Conservation (phyloP, 2,888 invertebrate species). For the Crioceris asparagi region DNA sequence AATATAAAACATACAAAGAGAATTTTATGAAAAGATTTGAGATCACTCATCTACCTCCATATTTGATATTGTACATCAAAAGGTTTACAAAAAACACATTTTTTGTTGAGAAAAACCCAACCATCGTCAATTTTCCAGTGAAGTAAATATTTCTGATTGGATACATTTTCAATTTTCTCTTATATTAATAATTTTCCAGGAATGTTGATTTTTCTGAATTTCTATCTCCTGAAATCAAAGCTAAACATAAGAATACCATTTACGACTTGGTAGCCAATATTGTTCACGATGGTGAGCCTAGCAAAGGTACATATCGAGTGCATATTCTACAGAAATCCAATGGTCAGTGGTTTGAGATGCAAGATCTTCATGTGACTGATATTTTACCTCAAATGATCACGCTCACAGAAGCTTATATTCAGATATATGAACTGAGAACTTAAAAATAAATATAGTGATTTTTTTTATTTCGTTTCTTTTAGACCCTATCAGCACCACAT, state of each 20-base stretch:
- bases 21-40: slow-evolving; percentile 96
- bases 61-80: slow-evolving; percentile 92
- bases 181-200: slow-evolving; percentile 43
- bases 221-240: slow-evolving; percentile 72
- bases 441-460: slow-evolving; percentile 2
- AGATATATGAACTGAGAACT: slow-evolving; percentile 55
- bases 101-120: slow-evolving; percentile 98
- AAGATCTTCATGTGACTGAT: slow-evolving; percentile 95
- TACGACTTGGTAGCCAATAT: slow-evolving; percentile 99
- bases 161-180: slow-evolving; percentile 10
- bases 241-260: slow-evolving; percentile 67
- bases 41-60: slow-evolving; percentile 85
- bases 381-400: slow-evolving; percentile 99
- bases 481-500: too few species aligned
- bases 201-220: slow-evolving; percentile 97
- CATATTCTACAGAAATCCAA: slow-evolving; percentile 86
- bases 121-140: slow-evolving; percentile 99
- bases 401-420: slow-evolving; percentile 96
- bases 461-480: too few species aligned
- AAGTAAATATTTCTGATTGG: slow-evolving; percentile 59
- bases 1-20: slow-evolving; percentile 99
- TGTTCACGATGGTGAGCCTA: slow-evolving; percentile 95
- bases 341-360: slow-evolving; percentile 76
- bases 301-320: slow-evolving; percentile 87
- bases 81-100: slow-evolving; percentile 98